Evolutionary conservation across 2,888 invertebrate species (phyloP), one percentile per base, ranked within the genome.

Genomic region (Gastracanthus pulcherrimus): DNA sequence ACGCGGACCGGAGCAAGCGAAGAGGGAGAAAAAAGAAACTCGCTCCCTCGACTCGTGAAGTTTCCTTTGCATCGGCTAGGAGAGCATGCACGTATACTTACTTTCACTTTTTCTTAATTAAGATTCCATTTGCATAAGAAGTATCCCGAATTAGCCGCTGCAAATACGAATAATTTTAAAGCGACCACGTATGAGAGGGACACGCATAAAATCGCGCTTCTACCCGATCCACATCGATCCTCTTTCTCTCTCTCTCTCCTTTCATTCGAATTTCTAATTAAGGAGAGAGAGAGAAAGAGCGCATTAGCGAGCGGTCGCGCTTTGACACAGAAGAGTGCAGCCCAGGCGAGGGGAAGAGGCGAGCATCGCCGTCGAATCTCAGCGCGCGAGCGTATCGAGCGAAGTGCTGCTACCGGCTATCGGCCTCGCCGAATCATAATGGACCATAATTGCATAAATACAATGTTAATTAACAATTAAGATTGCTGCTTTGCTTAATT

Each of bases 381-480:
- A n/a, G n/a, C n/a, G n/a, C n/a, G n/a, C n/a, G n/a, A n/a, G n/a
- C n/a, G n/a, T n/a, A n/a, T n/a, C n/a, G n/a, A n/a, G n/a, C n/a
- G n/a, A n/a, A n/a, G n/a, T n/a, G 84, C 85, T 82, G 84, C 82
- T 41, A 84, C 19, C 0, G 23, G 7, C 7, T 90, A 90, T 89
- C 89, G 86, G 78, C 81, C 82, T 78, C 79, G 79, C 83, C 83
- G 85, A 86, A 88, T 89, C 89, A 87, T 89, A 89, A 89, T 88
- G 88, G 87, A 80, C 86, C 86, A 88, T 89, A 90, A 90, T 89
- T 90, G 89, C 87, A 89, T 89, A 89, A 89, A 90, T 89, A 89
- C 88, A 89, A 89, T 88, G 88, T 90, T 89, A 90, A 90, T 90
- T 90, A 90, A 89, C 89, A 87, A 89, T 89, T 88, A 88, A 89